Evolutionary conservation across 2,888 invertebrate genomes (phyloP), one percentile per base, ranked within the genome.

Genomic region (Unio delphinus): DNA sequence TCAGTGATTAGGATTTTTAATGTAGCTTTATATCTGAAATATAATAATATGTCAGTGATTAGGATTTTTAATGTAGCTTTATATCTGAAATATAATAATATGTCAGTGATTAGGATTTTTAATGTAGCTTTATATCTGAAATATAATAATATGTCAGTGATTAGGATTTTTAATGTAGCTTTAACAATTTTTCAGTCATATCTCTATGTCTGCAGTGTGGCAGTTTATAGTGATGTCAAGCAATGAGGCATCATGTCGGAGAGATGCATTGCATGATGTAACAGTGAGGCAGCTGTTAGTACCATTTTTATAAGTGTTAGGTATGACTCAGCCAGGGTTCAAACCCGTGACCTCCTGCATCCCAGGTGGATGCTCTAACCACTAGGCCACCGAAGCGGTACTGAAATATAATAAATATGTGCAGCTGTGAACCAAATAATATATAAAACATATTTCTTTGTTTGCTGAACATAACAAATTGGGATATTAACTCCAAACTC

Each of bases 61-160:
- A 3, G 18, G 34, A 20, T 34, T n/a, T 45, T 18, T 64, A 64
- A 64, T n/a, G n/a, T n/a, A n/a, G 67, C 0, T 64, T 65, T 11
- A 80, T 60, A 69, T 76, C 83, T 76, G 71, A 62, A 70, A 65
- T 28, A 57, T 54, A 65, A 17, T 17, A 65, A 26, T n/a, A n/a
- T 58, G 15, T 65, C 4, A 3, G 45, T n/a, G 18, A 45, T 45
- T 64, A 3, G 18, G 34, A 20, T 34, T n/a, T 45, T 18, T 64
- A 64, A 64, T n/a, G n/a, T n/a, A n/a, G 67, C 0, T 64, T 65
- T 11, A 80, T 60, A 69, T 76, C 83, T 76, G 71, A 62, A 70
- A 65, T 28, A 57, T 54, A 65, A 17, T 17, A 65, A 26, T n/a
- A n/a, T 58, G 15, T 65, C 4, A 3, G 45, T n/a, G 18, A 45